A percentile compares a stretch with the other conserved stretches of the same genome.
Evolutionary conservation across 2,113 vertebrate genomes (phyloP).

Genomic region (Phyllostomus discolor): DNA sequence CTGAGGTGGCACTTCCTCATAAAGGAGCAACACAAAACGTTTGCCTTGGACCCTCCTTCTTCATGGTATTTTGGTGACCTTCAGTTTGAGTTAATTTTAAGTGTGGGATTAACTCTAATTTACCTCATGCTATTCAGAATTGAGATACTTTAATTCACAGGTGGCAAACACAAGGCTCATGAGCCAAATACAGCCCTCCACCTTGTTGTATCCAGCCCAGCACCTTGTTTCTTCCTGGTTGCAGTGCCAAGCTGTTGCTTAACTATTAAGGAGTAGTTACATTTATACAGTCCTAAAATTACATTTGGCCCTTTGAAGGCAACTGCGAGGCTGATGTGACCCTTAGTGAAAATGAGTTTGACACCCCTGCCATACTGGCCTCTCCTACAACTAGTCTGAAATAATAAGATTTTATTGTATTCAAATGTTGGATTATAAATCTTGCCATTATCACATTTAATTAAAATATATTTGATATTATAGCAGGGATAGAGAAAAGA

Average conservation of each 20-base stretch:
- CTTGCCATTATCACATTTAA: constrained; percentile 19
- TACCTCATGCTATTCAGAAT: background rate
- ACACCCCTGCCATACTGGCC: background rate
- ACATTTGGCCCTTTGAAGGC: too few species aligned
- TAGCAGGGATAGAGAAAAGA: background rate
- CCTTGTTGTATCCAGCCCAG: too few species aligned
- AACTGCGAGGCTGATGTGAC: too few species aligned
- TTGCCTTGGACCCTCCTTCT: background rate
- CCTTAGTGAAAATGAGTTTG: too few species aligned
- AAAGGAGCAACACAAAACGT: background rate
- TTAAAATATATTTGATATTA: constrained; percentile 41
- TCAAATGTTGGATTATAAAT: background rate
- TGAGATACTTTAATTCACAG: constrained; percentile 8
- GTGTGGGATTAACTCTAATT: background rate
- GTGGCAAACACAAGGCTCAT: too few species aligned
- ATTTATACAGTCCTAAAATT: too few species aligned
- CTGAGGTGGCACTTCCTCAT: background rate
- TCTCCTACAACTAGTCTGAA: background rate
- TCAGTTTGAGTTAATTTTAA: background rate
- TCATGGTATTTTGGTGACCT: background rate
- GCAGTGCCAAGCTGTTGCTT: too few species aligned
- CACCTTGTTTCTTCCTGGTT: too few species aligned
- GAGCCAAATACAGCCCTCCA: too few species aligned
- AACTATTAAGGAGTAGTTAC: too few species aligned
- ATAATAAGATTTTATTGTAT: constrained; percentile 3